Conservation (phyloP, 1,140 invertebrate genomes). For the Brachionus plicatilis region DNA sequence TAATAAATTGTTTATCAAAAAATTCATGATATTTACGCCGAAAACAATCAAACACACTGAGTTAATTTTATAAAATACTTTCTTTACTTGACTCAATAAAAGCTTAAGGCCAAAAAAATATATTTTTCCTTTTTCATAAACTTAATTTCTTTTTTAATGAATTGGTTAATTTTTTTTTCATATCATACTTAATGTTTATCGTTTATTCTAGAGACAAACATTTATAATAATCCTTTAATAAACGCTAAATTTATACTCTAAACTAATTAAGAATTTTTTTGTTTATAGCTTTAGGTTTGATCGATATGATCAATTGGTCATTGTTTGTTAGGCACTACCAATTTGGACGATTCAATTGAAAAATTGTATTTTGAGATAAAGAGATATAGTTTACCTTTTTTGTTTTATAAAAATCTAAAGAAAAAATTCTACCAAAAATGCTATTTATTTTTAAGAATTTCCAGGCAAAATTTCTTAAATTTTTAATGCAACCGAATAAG, state of each 20-base stretch:
- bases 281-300: background rate
- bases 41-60: background rate
- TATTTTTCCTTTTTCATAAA: background rate
- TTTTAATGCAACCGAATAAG: background rate
- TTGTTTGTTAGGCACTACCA: background rate
- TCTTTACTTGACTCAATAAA: background rate
- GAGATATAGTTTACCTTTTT: background rate
- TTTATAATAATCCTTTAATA: background rate
- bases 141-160: background rate
- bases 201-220: background rate
- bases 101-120: background rate
- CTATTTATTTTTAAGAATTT: background rate
- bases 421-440: background rate
- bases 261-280: background rate
- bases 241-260: background rate
- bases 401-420: background rate
- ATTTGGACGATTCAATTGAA: background rate
- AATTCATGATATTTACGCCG: background rate
- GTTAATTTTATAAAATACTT: background rate
- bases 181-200: background rate
- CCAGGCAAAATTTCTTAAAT: background rate
- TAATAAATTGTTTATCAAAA: background rate
- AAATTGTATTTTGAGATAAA: background rate
- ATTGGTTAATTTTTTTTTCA: background rate
- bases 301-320: background rate